These are phyloP conservation scores for Allacma fusca DNA, from an alignment of 2,888 invertebrate species.

Conservation along the genomic window DNA sequence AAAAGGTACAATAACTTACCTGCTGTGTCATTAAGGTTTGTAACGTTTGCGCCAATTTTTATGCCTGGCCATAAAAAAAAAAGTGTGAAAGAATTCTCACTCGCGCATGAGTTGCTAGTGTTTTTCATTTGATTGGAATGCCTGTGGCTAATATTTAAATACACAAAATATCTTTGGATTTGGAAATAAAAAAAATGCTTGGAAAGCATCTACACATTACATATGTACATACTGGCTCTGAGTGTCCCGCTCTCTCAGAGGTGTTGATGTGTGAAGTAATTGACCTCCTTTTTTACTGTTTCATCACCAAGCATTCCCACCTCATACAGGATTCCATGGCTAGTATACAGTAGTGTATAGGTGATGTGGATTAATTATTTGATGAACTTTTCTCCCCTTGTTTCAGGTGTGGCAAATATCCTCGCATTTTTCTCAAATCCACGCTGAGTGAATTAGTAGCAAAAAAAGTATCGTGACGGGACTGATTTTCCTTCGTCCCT, in stretches of 20 bases:
- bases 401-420: slow-evolving; percentile 5
- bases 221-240: too few species aligned
- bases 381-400: too few species aligned
- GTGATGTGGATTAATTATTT: too few species aligned
- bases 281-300: too few species aligned
- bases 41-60: too few species aligned
- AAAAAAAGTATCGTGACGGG: neutral
- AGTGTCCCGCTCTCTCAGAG: too few species aligned
- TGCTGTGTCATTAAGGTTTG: neutral
- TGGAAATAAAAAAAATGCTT: slow-evolving; percentile 27
- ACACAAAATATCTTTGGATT: neutral
- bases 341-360: too few species aligned
- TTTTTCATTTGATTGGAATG: neutral
- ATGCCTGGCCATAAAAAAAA: too few species aligned
- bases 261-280: too few species aligned
- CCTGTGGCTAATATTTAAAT: neutral
- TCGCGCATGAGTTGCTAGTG: neutral
- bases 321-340: too few species aligned
- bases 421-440: neutral
- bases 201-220: slow-evolving; percentile 24
- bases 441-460: neutral
- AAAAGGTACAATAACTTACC: neutral
- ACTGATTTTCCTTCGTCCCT: neutral
- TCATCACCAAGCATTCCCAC: too few species aligned
- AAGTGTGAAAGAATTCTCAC: too few species aligned